Evolutionary conservation across 1,140 invertebrate species (phyloP).

Genomic region (Anoplolepis gracilipes): DNA sequence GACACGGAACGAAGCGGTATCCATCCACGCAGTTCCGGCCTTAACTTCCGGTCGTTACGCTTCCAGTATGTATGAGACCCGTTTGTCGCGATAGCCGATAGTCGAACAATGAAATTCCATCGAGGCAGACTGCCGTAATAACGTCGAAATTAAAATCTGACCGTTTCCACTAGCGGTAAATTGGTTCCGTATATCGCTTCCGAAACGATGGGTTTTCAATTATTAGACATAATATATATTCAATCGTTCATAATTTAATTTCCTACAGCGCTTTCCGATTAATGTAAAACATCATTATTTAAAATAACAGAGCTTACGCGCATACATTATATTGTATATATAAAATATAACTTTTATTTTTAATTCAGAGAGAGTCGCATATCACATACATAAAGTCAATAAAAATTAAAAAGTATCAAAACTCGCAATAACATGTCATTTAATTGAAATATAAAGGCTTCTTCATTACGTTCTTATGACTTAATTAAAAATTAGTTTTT

Average conservation of each 20-base stretch:
- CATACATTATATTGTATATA: conserved; percentile 31
- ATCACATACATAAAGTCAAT: background rate
- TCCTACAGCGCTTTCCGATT: conserved; percentile 21
- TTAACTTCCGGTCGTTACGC: conserved; percentile 80
- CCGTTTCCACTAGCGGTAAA: conserved; percentile 34
- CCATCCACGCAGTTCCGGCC: conserved; percentile 78
- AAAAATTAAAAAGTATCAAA: background rate
- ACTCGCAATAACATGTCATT: conserved; percentile 1
- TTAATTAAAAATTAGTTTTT: background rate
- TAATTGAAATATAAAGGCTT: conserved; percentile 3
- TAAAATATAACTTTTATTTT: conserved; percentile 29
- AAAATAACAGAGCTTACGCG: background rate
- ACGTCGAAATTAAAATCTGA: conserved; percentile 44
- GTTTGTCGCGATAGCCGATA: conserved; percentile 76
- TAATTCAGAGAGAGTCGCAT: background rate
- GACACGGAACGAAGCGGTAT: conserved; percentile 68
- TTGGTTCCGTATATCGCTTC: conserved; percentile 24
- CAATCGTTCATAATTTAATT: conserved; percentile 50
- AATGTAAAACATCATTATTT: conserved; percentile 3
- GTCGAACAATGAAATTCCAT: conserved; percentile 61
- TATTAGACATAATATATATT: background rate
- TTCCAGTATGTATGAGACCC: conserved; percentile 44
- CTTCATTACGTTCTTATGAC: background rate
- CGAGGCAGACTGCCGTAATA: conserved; percentile 49
- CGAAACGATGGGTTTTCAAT: conserved; percentile 36